phyloP scores from a whole-genome alignment of 1,140 invertebrate species.

The Diabrotica undecimpunctata region DNA sequence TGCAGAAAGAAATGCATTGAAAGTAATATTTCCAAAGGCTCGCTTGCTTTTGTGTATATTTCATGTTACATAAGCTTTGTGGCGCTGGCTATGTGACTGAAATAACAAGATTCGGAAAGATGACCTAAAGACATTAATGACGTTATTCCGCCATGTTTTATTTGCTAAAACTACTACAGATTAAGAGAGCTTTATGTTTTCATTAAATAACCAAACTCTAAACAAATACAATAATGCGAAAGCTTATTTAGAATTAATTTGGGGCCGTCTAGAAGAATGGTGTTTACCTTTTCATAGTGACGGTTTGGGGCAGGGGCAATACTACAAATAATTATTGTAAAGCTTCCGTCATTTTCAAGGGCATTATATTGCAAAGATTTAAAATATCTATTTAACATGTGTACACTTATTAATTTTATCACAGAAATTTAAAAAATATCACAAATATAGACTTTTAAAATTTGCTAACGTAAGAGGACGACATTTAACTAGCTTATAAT shows the following conservation, averaged over 20 bases:
- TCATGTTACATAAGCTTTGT: constrained; percentile 17
- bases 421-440: constrained; percentile 17
- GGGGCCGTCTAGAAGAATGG: constrained; percentile 3
- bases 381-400: constrained; percentile 22
- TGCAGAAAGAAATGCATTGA: constrained; percentile 15
- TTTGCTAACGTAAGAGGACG: constrained; percentile 11
- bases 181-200: constrained; percentile 1
- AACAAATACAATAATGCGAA: not conserved
- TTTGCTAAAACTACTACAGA: constrained; percentile 4
- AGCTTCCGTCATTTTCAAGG: constrained; percentile 23
- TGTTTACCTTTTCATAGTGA: not conserved
- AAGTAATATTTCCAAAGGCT: constrained; percentile 14
- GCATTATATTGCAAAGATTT: constrained; percentile 17
- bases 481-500: constrained; percentile 14
- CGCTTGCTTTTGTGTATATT: constrained; percentile 15
- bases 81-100: constrained; percentile 9
- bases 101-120: constrained; percentile 3
- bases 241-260: not conserved
- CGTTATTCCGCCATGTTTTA: constrained; percentile 7
- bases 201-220: not conserved
- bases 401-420: constrained; percentile 15
- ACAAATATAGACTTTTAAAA: constrained; percentile 11
- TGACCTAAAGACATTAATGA: constrained; percentile 10
- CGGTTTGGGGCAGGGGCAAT: constrained; percentile 13
- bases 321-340: constrained; percentile 23